Conservation (phyloP, 2,888 invertebrate genomes). For the Eurois occulta region DNA sequence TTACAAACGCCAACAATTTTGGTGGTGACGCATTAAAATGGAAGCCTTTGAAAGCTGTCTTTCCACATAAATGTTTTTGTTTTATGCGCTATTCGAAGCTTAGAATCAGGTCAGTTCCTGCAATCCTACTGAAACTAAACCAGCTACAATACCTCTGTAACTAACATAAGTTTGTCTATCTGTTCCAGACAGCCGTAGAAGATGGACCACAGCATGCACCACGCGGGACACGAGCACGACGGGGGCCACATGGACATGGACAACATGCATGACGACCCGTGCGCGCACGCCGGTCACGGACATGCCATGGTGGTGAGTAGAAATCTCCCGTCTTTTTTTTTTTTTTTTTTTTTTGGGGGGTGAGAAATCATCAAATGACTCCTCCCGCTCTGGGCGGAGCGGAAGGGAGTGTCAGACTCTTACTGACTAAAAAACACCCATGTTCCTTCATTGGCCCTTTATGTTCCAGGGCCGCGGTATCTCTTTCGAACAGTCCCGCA, state of each 20-base stretch:
- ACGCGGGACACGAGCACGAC: constrained; percentile 44
- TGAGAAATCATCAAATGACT: no score
- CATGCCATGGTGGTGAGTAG: constrained; percentile 81
- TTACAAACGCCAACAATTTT: background rate
- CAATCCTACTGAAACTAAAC: background rate
- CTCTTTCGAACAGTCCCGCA: no score
- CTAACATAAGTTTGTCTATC: constrained; percentile 6
- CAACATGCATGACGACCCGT: constrained; percentile 57
- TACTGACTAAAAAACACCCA: no score
- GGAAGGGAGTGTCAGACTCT: no score
- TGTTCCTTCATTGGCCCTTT: no score
- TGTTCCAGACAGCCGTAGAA: constrained; percentile 42
- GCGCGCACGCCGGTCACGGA: constrained; percentile 68
- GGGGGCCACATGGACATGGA: constrained; percentile 37
- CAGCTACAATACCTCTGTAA: background rate
- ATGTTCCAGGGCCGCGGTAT: no score
- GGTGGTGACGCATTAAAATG: background rate
- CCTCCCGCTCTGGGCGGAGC: no score
- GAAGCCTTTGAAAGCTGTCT: background rate
- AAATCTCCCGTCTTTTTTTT: no score
- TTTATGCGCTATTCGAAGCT: background rate
- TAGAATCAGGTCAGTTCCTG: background rate
- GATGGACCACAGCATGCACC: constrained; percentile 63
- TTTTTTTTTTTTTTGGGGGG: no score
- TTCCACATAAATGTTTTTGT: background rate